Conservation (phyloP, 2,888 invertebrate genomes). For the Leucophora obtusa region DNA sequence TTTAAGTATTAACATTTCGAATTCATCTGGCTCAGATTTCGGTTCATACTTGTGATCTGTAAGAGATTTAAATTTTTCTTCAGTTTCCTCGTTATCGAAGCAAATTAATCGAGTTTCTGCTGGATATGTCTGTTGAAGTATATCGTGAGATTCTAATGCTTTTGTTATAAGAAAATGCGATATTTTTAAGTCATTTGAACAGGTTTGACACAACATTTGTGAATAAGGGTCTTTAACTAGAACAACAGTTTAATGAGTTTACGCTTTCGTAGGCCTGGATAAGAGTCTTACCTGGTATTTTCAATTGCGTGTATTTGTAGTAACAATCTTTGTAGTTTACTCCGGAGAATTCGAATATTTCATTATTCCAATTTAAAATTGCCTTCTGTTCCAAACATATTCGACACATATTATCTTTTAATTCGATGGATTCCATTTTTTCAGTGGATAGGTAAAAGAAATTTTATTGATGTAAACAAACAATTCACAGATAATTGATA, state of each 20-base stretch:
- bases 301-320: conserved; percentile 51
- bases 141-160: not conserved
- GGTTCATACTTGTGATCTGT: not conserved
- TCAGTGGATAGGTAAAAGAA: not conserved
- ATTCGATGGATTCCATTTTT: conserved; percentile 40
- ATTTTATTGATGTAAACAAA: conserved; percentile 25
- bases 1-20: not conserved
- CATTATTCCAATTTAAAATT: conserved; percentile 40
- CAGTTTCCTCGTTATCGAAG: not conserved
- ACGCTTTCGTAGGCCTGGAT: not conserved
- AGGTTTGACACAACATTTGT: conserved; percentile 3
- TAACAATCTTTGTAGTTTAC: conserved; percentile 51
- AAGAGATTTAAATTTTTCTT: not conserved
- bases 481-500: conserved; percentile 15
- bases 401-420: conserved; percentile 48
- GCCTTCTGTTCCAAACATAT: conserved; percentile 44
- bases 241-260: not conserved
- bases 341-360: not conserved
- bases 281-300: conserved; percentile 34
- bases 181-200: not conserved
- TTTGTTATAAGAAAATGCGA: conserved; percentile 7
- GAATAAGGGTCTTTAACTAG: conserved; percentile 8
- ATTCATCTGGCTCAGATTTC: not conserved
- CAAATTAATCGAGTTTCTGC: not conserved
- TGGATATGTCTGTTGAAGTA: not conserved